phyloP scores from a whole-genome alignment of 92 coral and sea anemone species.

The Isaurus tuberculatus region DNA sequence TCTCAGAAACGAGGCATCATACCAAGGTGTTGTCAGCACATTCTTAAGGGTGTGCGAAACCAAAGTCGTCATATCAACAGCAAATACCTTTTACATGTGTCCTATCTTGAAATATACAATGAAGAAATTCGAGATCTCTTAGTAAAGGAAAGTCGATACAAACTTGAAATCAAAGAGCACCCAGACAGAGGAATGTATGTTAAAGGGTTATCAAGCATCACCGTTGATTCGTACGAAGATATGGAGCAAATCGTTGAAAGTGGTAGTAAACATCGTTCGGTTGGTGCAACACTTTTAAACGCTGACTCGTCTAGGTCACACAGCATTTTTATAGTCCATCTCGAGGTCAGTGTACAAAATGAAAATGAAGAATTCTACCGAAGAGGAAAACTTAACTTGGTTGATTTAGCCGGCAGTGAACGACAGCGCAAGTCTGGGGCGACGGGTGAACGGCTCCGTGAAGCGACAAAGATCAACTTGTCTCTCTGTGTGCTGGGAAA shows the following conservation, averaged over 20 bases:
- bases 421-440: slow-evolving; percentile 90
- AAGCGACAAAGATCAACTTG: slow-evolving; percentile 84
- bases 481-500: slow-evolving; percentile 89
- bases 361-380: slow-evolving; percentile 73
- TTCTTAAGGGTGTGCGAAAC: slow-evolving; percentile 66
- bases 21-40: slow-evolving; percentile 83
- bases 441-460: slow-evolving; percentile 87
- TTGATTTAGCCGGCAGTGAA: slow-evolving; percentile 91
- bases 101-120: slow-evolving; percentile 88
- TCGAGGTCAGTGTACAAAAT: slow-evolving; percentile 69
- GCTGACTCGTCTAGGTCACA: slow-evolving; percentile 88
- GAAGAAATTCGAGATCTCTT: slow-evolving; percentile 80
- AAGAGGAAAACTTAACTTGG: slow-evolving; percentile 80
- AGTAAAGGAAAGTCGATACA: slow-evolving; percentile 70
- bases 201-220: slow-evolving; percentile 81
- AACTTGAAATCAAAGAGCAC: slow-evolving; percentile 81
- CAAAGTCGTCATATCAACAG: slow-evolving; percentile 62
- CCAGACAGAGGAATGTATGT: slow-evolving; percentile 91
- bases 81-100: slow-evolving; percentile 80
- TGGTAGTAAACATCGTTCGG: slow-evolving; percentile 82
- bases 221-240: slow-evolving; percentile 81
- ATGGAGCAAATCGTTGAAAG: slow-evolving; percentile 74
- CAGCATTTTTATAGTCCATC: slow-evolving; percentile 79
- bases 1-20: slow-evolving; percentile 72
- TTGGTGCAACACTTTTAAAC: slow-evolving; percentile 80